Evolutionary conservation across 2,113 vertebrate species (phyloP).

Genomic region (Eclectus roratus): DNA sequence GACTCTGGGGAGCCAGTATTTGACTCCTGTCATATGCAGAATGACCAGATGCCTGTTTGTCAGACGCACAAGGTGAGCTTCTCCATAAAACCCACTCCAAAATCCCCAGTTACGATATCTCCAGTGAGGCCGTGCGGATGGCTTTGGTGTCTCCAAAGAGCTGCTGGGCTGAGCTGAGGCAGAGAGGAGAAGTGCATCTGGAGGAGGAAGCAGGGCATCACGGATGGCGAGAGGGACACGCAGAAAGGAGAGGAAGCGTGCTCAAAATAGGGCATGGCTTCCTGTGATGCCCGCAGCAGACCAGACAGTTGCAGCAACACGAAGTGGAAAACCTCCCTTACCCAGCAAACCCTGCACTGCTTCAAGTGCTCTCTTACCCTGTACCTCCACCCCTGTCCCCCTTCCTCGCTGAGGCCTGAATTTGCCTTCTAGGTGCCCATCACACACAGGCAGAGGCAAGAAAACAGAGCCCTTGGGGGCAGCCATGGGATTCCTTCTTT

Average conservation of each 20-base stretch:
- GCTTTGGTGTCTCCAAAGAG: neutral
- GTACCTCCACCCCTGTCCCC: neutral
- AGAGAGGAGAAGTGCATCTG: neutral
- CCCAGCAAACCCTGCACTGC: slow-evolving; percentile 27
- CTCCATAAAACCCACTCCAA: neutral
- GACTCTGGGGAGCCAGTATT: neutral
- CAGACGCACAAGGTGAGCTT: neutral
- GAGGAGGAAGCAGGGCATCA: slow-evolving; percentile 10
- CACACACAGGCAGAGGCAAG: neutral
- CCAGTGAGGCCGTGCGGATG: neutral
- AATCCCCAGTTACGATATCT: neutral
- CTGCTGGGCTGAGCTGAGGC: neutral
- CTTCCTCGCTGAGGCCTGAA: neutral
- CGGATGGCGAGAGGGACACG: neutral
- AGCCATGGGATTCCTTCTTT: neutral
- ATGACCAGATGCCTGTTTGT: neutral
- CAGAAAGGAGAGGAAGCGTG: neutral
- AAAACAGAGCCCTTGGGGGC: neutral
- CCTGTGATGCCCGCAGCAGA: neutral
- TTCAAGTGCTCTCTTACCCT: neutral
- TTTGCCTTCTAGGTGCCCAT: neutral
- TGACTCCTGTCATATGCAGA: neutral
- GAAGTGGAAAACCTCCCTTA: slow-evolving; percentile 25
- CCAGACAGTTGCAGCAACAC: slow-evolving; percentile 19
- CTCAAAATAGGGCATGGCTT: slow-evolving; percentile 42